Evolutionary conservation across 2,888 invertebrate genomes (phyloP), one percentile per base, ranked within the genome.

Genomic region (Apodemia duryi): DNA sequence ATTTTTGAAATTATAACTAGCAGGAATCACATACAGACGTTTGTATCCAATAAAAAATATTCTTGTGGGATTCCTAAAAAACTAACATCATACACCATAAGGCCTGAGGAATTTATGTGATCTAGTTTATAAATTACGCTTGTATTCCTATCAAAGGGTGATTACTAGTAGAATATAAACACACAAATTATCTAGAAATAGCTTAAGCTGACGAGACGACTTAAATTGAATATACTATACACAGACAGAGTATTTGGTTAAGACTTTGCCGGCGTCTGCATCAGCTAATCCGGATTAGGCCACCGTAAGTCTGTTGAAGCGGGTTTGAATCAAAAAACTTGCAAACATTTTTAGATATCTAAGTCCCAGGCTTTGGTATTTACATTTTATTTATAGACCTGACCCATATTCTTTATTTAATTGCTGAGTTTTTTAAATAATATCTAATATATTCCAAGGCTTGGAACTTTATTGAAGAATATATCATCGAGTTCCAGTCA

Each of bases 231-330:
- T 57, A 13, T 35, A 32, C 57, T 57, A 57, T 57, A 57, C 57
- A 57, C 57, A 35, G 57, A 57, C 49, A 6, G 54, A 29, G 57
- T 57, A 35, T 57, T 57, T 57, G 54, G 54, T 32, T 57, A 57
- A 57, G 29, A 32, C 54, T 57, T 57, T 32, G 54, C 54, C 54
- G 54, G 29, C 54, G 54, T 57, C 54, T 72, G 66, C 67, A 64
- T 66, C 61, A 52, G 67, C 66, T 73, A 66, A 74, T 72, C 74
- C 73, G 69, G 74, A 70, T 74, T 74, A 72, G 64, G 61, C 64
- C 68, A 63, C 66, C 64, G 66, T 70, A 73, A 74, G 70, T 70
- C 72, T 68, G 71, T 71, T 73, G 69, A 61, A 64, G 61, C 64
- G 67, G 66, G 54, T 57, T 57, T 57, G 13, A 57, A 32, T 57